Evolutionary conservation across 2,797 vertebrate species (phyloP).

Genomic region (Columba guinea): DNA sequence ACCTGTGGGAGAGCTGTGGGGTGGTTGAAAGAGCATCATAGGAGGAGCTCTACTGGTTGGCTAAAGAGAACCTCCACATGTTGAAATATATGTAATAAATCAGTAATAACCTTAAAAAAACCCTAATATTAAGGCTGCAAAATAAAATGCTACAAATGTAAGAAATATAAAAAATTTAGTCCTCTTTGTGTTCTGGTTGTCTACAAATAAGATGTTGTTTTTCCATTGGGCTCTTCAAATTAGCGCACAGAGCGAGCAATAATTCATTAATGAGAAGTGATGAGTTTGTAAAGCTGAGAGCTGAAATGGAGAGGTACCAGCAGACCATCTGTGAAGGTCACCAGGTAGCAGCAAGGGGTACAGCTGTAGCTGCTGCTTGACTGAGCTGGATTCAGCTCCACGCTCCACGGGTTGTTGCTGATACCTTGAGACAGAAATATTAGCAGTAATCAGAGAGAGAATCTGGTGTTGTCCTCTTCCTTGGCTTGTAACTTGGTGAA

Average conservation of each 20-base stretch:
- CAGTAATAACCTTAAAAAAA: background rate
- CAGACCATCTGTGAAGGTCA: background rate
- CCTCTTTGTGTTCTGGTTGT: background rate
- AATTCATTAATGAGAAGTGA: background rate
- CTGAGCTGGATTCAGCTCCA: background rate
- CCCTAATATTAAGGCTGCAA: background rate
- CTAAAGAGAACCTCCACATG: background rate
- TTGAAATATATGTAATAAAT: background rate
- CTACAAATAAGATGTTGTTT: background rate
- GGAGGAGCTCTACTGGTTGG: background rate
- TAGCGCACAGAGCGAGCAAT: accelerated
- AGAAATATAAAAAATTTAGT: background rate
- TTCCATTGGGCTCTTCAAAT: background rate
- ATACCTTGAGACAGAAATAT: background rate
- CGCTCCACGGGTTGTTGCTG: background rate
- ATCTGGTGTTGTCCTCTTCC: background rate
- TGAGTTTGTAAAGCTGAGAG: background rate
- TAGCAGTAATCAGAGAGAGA: background rate
- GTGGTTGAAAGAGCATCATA: background rate
- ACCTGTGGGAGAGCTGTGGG: background rate
- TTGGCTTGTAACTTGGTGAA: background rate
- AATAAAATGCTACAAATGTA: background rate
- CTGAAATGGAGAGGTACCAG: background rate
- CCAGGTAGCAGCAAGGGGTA: background rate
- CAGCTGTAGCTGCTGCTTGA: background rate